Percentiles rank a stretch among this genome's conserved stretches.
These are phyloP conservation scores for Proterorhinus semilunaris DNA, from an alignment of 2,113 vertebrate genomes.

Conservation along the genomic window DNA sequence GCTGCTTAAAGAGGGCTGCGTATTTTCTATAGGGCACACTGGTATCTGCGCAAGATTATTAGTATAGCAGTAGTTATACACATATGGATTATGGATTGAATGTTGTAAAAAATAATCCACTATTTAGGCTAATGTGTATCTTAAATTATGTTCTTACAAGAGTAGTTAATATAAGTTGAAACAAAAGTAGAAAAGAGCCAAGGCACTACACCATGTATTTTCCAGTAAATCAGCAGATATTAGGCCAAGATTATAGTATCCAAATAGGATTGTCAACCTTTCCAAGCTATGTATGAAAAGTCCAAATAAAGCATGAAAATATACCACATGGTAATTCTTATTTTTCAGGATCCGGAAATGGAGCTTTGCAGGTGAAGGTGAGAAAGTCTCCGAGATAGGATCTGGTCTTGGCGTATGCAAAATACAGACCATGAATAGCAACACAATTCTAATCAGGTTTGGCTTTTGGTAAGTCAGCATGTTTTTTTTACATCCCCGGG, in stretches of 20 bases:
- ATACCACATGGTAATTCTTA: too few relatives aligned
- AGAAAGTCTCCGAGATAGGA: neutral
- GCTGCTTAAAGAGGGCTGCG: neutral
- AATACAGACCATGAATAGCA: neutral
- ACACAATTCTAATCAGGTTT: neutral
- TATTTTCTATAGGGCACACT: neutral
- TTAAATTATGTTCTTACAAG: too few relatives aligned
- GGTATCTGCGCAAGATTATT: too few relatives aligned
- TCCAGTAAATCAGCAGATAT: too few relatives aligned
- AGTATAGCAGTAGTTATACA: neutral
- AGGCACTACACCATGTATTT: too few relatives aligned
- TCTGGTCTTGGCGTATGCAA: neutral
- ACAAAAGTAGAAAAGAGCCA: too few relatives aligned
- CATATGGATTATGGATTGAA: neutral
- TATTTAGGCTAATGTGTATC: too few relatives aligned
- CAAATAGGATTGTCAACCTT: too few relatives aligned
- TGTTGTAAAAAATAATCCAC: neutral
- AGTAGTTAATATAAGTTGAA: too few relatives aligned
- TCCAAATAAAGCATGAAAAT: too few relatives aligned
- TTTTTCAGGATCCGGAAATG: neutral
- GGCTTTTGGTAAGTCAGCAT: neutral
- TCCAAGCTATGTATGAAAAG: too few relatives aligned
- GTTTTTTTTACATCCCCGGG: neutral
- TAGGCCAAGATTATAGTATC: too few relatives aligned
- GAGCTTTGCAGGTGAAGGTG: neutral